Percentiles rank a stretch among this genome's conserved stretches.
phyloP scores from a whole-genome alignment of 2,113 vertebrate species.

The Eonycteris spelaea region DNA sequence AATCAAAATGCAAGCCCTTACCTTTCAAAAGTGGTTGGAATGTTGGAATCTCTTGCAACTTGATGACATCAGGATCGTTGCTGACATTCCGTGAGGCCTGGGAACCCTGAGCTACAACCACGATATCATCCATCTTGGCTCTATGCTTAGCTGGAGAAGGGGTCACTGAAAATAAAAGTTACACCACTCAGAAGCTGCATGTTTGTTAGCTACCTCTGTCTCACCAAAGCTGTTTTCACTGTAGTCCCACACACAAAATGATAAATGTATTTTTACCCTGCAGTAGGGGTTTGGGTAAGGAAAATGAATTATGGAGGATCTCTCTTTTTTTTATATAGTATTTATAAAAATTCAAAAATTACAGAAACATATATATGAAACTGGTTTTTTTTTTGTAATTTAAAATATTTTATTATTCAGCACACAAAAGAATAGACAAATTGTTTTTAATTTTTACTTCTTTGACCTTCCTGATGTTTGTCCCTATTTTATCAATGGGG shows the following conservation, averaged over 20 bases:
- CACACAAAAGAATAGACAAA: background rate
- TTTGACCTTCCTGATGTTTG: background rate
- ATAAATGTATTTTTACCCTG: background rate
- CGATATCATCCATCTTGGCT: constrained; percentile 99
- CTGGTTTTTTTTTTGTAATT: background rate
- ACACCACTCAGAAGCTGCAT: background rate
- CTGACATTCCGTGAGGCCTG: constrained; percentile 94
- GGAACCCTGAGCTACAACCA: constrained; percentile 94
- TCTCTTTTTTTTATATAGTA: background rate
- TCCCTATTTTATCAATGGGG: background rate
- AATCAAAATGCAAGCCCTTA: constrained; percentile 62
- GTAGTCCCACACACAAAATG: background rate
- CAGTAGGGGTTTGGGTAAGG: too few species aligned
- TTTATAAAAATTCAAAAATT: background rate
- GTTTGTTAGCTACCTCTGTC: background rate
- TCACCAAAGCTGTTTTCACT: background rate
- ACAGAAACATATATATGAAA: background rate
- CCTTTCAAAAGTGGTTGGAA: constrained; percentile 98
- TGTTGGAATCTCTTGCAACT: constrained; percentile 97
- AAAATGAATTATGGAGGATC: background rate
- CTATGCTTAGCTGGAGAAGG: constrained; percentile 94
- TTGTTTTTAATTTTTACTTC: background rate
- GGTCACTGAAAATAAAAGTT: constrained; percentile 80
- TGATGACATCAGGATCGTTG: constrained; percentile 98
- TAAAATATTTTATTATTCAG: background rate